Evolutionary conservation across 2,113 vertebrate species (phyloP), one percentile per base, ranked within the genome.

Genomic region (Brachionichthys hirsutus): DNA sequence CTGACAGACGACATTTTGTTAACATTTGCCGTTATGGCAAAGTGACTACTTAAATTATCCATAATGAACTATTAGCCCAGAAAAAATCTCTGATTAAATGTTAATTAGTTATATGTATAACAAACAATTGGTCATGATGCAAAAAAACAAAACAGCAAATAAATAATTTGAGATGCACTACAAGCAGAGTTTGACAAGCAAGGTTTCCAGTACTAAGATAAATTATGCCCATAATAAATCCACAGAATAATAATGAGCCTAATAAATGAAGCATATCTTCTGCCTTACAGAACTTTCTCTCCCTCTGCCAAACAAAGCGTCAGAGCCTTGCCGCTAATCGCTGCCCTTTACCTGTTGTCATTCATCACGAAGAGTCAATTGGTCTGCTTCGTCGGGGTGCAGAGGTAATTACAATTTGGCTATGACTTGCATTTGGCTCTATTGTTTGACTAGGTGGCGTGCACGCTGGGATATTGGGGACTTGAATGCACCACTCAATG

Each of bases 361-460:
- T 84, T 83, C 87, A 83, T 85, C 80, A 85, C 55, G 62, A 75
- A 48, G 67, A 85, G 83, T 81, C 85, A 87, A 83, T 80, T 75
- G 80, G 82, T 73, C 79, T 84, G 85, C 70, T 82, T 79, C 80
- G 64, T 75, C 58, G 42, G 74, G 85, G 87, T 80, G 72, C 80
- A 80, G 77, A 80, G 81, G 81, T 87, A 90, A 88, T 89, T 87
- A 87, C 63, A 38, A 76, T 86, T 86, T 87, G 82, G 83, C 85
- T 77, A 72, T 72, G 82, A 78, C 81, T 86, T 71, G 67, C 41
- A 59, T 77, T 70, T 72, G 77, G 68, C 75, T 79, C 67, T 44
- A 76, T 85, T 87, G 86, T 89, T 57, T 79, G 74, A 80, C 65
- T 76, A 52, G 18, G 54, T 41, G 15, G 73, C 69, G 52, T 57